Percentiles rank a stretch among this genome's conserved stretches.
Evolutionary conservation across 2,113 vertebrate genomes (phyloP).

Genomic region (Sterrhoptilus dennistouni): DNA sequence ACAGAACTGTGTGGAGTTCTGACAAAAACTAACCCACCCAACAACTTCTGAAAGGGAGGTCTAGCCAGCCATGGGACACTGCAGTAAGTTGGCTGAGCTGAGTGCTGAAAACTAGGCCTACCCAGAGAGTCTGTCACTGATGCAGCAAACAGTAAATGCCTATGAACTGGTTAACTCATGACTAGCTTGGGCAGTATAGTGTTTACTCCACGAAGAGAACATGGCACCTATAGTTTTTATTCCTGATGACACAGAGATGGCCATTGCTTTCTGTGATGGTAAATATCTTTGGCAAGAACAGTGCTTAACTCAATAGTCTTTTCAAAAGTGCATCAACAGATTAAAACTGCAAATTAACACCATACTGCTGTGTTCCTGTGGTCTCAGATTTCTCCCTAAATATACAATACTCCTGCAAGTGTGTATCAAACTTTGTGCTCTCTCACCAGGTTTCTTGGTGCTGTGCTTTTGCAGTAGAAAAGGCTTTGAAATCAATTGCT

Average conservation of each 20-base stretch:
- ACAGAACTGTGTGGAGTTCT: neutral
- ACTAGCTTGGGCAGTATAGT: neutral
- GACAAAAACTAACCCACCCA: neutral
- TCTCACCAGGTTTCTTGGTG: neutral
- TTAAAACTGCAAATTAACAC: constrained; percentile 3
- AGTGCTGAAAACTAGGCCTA: neutral
- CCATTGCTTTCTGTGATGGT: neutral
- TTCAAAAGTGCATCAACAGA: neutral
- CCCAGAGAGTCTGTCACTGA: neutral
- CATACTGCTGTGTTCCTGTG: neutral
- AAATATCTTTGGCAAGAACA: neutral
- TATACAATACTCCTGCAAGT: neutral
- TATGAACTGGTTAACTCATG: neutral
- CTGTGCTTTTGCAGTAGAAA: neutral
- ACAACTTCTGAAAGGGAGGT: neutral
- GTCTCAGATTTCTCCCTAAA: neutral
- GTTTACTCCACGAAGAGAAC: neutral
- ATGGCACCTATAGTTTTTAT: neutral
- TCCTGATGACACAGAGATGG: neutral
- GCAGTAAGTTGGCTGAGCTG: neutral
- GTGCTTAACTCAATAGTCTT: neutral
- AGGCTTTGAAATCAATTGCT: constrained; percentile 23
- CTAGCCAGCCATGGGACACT: neutral
- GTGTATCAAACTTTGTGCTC: neutral
- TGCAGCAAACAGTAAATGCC: neutral